Percentiles rank a stretch among this genome's conserved stretches.
Evolutionary conservation across 2,888 invertebrate genomes (phyloP).

Genomic region (Drosophila lacicola): DNA sequence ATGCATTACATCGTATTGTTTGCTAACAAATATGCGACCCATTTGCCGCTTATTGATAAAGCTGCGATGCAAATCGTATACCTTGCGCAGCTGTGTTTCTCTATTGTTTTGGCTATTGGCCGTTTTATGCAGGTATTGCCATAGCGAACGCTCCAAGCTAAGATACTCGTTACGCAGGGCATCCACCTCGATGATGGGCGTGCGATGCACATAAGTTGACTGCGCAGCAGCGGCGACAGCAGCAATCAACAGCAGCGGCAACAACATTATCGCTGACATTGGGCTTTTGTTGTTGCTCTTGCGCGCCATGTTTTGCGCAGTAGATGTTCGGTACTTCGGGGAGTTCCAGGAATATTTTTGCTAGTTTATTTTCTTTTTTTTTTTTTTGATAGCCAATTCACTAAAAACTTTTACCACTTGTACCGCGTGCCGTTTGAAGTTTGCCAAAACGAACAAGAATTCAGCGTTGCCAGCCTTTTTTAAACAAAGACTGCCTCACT

Average conservation of each 20-base stretch:
- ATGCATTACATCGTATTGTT: conserved; percentile 81
- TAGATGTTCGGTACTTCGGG: neutral
- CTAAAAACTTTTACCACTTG: neutral
- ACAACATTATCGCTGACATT: conserved; percentile 23
- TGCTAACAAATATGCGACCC: conserved; percentile 57
- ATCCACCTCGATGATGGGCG: conserved; percentile 86
- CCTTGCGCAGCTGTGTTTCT: conserved; percentile 79
- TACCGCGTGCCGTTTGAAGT: conserved; percentile 6
- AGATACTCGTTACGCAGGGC: conserved; percentile 87
- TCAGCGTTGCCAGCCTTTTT: conserved; percentile 54
- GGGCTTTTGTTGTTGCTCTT: conserved; percentile 1
- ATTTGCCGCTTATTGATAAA: conserved; percentile 72
- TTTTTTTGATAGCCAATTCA: neutral
- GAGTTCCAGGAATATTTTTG: neutral
- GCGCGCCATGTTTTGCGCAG: conserved; percentile 25
- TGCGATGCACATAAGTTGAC: conserved; percentile 29
- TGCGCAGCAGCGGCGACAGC: conserved; percentile 29
- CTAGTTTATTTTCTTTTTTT: neutral
- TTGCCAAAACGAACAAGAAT: neutral
- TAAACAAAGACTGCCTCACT: conserved; percentile 32
- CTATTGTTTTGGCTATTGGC: conserved; percentile 66
- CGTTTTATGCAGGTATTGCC: conserved; percentile 80
- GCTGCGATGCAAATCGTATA: conserved; percentile 81
- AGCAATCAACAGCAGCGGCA: conserved; percentile 8
- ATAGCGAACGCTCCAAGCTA: conserved; percentile 86